Base-by-base conservation (phyloP, 2,888 invertebrate species). In the Apodemia mormo region DNA sequence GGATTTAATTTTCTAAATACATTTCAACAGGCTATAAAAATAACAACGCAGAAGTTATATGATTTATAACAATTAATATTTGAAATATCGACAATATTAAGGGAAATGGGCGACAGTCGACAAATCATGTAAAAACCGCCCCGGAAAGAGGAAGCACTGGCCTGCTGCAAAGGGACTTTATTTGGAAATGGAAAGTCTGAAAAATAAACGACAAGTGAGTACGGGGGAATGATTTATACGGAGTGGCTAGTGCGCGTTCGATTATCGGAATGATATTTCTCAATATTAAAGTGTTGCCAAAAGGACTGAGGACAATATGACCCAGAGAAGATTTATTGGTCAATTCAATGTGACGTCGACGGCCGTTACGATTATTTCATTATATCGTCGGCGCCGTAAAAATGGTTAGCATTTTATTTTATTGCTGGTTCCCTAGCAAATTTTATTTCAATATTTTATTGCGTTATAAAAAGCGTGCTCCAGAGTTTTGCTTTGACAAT, bases 21-120 rank as follows among this genome's bases (percentile, higher is more conserved):
- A 88, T 85, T 82, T 83, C 82, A 82, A 84, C 82, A 82, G 81
- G 84, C 84, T 81, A 85, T 85, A 85, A 87, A 88, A 86, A 84
- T 79, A 81, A 84, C 80, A 83, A 79, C 74, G 73, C 70, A 80
- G 87, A 90, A 90, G 84, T 90, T 91, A 84, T 82, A 85, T 90
- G 92, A 93, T 92, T 92, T 92, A 92, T 92, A 90, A 90, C 91
- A 92, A 93, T 92, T 92, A 92, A 91, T 92, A 89, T 89, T 91
- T 92, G 93, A 92, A 93, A 92, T 92, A 93, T 92, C 91, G 92
- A 90, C 90, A 92, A 88, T 90, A 92, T 91, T 90, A 90, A 90
- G 89, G 92, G 89, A 92, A 92, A 89, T 85, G 90, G 88, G 84
- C 87, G 90, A 86, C 90, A 87, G 92, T 84, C 92, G 86, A 92